phyloP scores from a whole-genome alignment of 2,888 invertebrate genomes.

The Tetramorium bicarinatum region DNA sequence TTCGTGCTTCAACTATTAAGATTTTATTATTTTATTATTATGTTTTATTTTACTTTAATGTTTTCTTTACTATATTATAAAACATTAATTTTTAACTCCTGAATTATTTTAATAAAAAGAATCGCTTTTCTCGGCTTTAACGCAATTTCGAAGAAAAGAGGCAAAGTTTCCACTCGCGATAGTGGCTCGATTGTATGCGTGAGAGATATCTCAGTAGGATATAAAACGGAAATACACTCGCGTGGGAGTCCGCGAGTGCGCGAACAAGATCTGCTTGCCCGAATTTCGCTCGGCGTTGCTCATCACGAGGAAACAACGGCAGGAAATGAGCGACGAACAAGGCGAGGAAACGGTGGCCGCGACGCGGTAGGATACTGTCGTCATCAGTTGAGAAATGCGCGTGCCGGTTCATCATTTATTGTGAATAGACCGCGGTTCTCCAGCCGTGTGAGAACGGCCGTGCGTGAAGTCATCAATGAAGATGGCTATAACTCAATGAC shows the following conservation, averaged over 20 bases:
- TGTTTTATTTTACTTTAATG: background rate
- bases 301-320: constrained; percentile 39
- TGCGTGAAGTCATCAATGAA: constrained; percentile 78
- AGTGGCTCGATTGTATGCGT: constrained; percentile 35
- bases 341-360: constrained; percentile 81
- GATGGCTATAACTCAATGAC: constrained; percentile 75
- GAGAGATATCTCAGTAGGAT: constrained; percentile 43
- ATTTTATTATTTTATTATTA: background rate
- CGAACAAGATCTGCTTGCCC: constrained; percentile 28
- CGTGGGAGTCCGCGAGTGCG: constrained; percentile 44
- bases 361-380: background rate
- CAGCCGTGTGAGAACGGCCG: constrained; percentile 54
- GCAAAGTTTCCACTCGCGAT: constrained; percentile 3
- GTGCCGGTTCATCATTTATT: constrained; percentile 48
- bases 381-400: constrained; percentile 58
- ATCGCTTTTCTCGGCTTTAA: background rate
- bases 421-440: constrained; percentile 54
- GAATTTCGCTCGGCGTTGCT: constrained; percentile 46
- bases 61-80: background rate
- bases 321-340: constrained; percentile 26
- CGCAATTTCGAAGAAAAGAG: constrained; percentile 19
- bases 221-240: constrained; percentile 53
- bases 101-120: background rate
- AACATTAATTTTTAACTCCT: background rate
- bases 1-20: background rate